Base-by-base conservation (phyloP, 2,113 vertebrate species). In the Grallaria varia region DNA sequence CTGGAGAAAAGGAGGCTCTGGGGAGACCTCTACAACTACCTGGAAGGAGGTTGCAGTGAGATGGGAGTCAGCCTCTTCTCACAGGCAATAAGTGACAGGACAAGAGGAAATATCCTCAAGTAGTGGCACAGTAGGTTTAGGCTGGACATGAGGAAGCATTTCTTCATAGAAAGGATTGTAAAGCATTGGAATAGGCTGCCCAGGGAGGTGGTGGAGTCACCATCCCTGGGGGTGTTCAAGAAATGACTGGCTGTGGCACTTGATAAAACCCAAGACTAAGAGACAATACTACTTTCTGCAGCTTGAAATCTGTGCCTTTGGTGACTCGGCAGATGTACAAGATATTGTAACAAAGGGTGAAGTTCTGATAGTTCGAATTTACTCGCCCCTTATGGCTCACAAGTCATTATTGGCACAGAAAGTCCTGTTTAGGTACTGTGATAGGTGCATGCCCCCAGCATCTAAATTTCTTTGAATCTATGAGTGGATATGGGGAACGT, bases 191-290 rank as follows among this genome's bases (percentile, higher is more conserved):
- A 62, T 1, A 6, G 30, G 40, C 21, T 62, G n/a, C 14, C 14
- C 47, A 55, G 14, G 30, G 40, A 35, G 20, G 14, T 23, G 40
- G 9, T 83, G 30, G 40, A 35, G 17, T 47, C 39, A 47, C 30
- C 45, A 47, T 52, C 14, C 30, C 9, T 40, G 28, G 24, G 52
- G n/a, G 14, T 30, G 19, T 62, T 62, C 35, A 47, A n/a, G 45
- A 45, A 75, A 75, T 1, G 0, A 18, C 39, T 68, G 69, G 28
- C 35, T 0, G 1, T 83, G 55, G 21, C 25, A 11, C 40, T 76
- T 5, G 8, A 25, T 81, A 9, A n/a, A 87, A 91, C 11, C 8
- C 37, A 78, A 67, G 45, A 12, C 50, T 84, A 20, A 58, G 47
- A 88, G 22, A 28, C 14, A 45, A 12, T 11, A 4, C 45, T 81